A percentile compares a stretch with the other conserved stretches of the same genome.
phyloP scores from a whole-genome alignment of 2,888 invertebrate genomes.

The Anthophora plumipes region DNA sequence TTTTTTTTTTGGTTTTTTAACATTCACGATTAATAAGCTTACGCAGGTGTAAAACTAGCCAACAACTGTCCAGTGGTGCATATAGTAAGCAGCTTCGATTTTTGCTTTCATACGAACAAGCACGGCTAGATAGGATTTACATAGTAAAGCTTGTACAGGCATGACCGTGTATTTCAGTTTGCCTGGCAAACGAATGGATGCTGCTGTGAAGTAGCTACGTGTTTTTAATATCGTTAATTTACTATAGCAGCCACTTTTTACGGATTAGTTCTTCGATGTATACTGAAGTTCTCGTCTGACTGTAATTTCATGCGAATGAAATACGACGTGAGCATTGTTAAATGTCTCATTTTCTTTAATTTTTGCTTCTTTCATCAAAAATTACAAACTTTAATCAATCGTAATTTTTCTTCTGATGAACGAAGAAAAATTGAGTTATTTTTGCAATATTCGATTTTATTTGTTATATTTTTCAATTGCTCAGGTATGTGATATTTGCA shows the following conservation, averaged over 20 bases:
- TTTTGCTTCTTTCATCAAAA: too few species aligned
- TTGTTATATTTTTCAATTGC: too few species aligned
- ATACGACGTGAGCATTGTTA: background rate
- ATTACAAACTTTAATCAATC: too few species aligned
- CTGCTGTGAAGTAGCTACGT: background rate
- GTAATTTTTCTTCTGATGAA: background rate
- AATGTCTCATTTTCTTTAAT: too few species aligned
- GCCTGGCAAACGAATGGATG: background rate
- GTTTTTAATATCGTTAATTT: conserved; percentile 38
- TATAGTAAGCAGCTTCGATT: conserved; percentile 33
- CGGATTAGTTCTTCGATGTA: background rate
- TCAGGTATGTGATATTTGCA: too few species aligned
- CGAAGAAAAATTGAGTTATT: background rate
- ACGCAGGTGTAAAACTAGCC: conserved; percentile 28
- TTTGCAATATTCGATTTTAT: too few species aligned
- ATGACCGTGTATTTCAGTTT: background rate
- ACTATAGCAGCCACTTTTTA: background rate
- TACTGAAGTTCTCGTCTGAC: background rate
- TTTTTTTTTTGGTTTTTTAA: background rate
- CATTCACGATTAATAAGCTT: conserved; percentile 21
- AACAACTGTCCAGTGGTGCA: conserved; percentile 12
- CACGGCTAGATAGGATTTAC: conserved; percentile 12
- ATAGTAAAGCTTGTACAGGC: conserved; percentile 20
- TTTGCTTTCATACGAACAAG: conserved; percentile 23
- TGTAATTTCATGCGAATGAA: too few species aligned